These are phyloP conservation scores for Andrena cerasifolii DNA, from an alignment of 1,140 invertebrate genomes.

Conservation along the genomic window DNA sequence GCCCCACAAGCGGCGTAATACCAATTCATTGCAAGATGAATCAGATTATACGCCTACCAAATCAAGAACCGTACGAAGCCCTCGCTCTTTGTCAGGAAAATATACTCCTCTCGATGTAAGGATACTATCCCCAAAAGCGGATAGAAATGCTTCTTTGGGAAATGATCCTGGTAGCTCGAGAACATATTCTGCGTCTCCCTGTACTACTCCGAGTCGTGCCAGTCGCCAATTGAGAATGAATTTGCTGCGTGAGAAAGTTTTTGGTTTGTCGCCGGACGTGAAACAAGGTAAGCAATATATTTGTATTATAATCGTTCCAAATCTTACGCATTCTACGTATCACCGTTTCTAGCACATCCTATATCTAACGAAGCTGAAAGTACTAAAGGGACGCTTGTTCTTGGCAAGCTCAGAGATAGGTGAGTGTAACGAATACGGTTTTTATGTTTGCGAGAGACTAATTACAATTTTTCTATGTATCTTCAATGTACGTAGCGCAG, in stretches of 20 bases:
- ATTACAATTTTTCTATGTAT: not conserved
- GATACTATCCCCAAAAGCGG: conserved; percentile 72
- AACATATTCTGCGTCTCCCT: not conserved
- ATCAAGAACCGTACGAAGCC: conserved; percentile 54
- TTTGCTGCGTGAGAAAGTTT: conserved; percentile 45
- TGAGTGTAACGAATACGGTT: conserved; percentile 20
- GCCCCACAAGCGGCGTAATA: conserved; percentile 34
- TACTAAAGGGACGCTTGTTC: not conserved
- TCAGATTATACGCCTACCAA: conserved; percentile 57
- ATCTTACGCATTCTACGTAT: not conserved
- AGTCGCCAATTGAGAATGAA: conserved; percentile 12
- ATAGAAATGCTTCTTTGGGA: conserved; percentile 16
- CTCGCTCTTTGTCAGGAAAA: conserved; percentile 60
- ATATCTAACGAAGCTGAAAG: not conserved
- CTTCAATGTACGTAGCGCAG: conserved; percentile 13
- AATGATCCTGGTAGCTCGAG: not conserved
- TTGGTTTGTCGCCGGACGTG: not conserved
- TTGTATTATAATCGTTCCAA: conserved; percentile 14
- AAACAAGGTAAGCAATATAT: conserved; percentile 31
- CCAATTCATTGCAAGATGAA: conserved; percentile 36
- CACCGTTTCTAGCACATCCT: not conserved
- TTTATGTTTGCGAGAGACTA: not conserved
- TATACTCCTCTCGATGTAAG: conserved; percentile 76
- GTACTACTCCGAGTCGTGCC: conserved; percentile 35
- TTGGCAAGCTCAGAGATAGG: conserved; percentile 5